Base-by-base conservation (phyloP, 1,140 invertebrate genomes). In the Hermatobates lingyangjiaoensis region DNA sequence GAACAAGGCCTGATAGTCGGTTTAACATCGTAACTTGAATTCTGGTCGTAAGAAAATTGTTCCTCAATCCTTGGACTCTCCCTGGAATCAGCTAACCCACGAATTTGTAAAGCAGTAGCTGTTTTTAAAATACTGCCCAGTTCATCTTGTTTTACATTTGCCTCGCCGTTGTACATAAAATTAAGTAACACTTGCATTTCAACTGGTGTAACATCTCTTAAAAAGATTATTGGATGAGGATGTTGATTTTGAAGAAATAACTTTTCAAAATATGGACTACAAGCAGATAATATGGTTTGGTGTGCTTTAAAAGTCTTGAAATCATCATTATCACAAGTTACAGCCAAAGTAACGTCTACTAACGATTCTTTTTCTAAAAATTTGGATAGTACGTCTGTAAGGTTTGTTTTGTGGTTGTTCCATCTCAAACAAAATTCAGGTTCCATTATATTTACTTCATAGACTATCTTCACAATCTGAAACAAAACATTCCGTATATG, bases 341-440 rank as follows among this genome's bases (percentile, higher is more conserved):
- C 55, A 52, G 88, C 87, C 63, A 94, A 73, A 59, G 89, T 93
- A 58, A 92, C 88, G 74, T 88, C 87, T 64, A 87, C 88, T 57
- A 92, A 76, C 59, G 81, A 80, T 71, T 88, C 84, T 66, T 85
- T 74, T 67, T 85, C 80, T 60, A 89, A 71, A 63, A 89, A 73
- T 59, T 82, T 85, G 64, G 81, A 84, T 61, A 89, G 73, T 62
- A 89, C 85, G 71, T 86, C 83, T 61, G 84, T 87, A 66, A 90
- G 73, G 71, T 89, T 89, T 66, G 74, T 79, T 63, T 81, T 84
- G 73, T 90, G 87, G 72, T 91, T 91, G 75, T 89, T 89, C 87
- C 87, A 92, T 67, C 85, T 80, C 64, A 92, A 77, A 71, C 86
- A 89, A 73, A 88, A 92, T 75, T 90, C 86, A 77, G 89, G 87